Evolutionary conservation across 2,797 vertebrate species (phyloP).

Genomic region (Darevskia mixta): DNA sequence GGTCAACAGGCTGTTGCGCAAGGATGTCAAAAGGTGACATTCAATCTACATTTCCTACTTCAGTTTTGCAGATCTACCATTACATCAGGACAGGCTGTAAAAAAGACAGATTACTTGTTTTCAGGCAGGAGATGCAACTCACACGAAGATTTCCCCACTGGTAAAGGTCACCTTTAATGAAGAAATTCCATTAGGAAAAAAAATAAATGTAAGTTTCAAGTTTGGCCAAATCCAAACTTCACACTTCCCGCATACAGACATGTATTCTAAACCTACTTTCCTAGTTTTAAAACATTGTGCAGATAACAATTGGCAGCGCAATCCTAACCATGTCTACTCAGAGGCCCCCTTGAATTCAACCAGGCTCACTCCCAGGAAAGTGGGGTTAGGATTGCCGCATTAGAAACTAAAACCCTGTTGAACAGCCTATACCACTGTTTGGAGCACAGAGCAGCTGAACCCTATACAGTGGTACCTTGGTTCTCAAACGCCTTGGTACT

Average conservation of each 20-base stretch:
- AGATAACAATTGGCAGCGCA: background rate
- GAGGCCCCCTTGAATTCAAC: no score
- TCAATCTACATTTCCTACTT: conserved; percentile 7
- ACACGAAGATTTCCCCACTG: background rate
- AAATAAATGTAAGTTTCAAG: background rate
- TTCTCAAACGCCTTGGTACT: no score
- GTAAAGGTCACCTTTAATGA: conserved; percentile 38
- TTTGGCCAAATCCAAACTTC: background rate
- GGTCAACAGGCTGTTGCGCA: background rate
- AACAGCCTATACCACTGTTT: background rate
- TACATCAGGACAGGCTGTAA: background rate
- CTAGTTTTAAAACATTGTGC: background rate
- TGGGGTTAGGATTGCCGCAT: no score
- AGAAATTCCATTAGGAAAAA: conserved; percentile 31
- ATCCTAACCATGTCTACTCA: no score
- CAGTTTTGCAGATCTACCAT: background rate
- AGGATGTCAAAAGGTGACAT: background rate
- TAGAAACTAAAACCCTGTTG: background rate
- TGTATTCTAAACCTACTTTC: background rate
- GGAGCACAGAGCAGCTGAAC: background rate
- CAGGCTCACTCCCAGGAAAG: no score
- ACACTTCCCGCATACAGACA: background rate
- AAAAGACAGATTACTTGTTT: conserved; percentile 27
- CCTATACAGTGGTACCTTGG: no score
- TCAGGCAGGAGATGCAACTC: conserved; percentile 6